Conservation (phyloP, 2,797 vertebrate species). For the Falco concolor region DNA sequence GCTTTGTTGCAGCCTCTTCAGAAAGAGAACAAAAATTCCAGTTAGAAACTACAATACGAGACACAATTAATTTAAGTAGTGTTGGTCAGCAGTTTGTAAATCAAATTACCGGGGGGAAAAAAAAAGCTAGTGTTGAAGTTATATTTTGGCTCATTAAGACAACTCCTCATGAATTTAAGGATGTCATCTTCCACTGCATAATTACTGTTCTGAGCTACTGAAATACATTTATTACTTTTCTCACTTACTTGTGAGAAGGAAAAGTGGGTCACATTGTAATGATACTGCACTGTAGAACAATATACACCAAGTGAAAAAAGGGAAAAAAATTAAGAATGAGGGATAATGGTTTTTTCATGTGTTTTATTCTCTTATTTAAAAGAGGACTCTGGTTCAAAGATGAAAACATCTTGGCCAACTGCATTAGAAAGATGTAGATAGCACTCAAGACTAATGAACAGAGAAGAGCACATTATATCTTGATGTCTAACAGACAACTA, state of each 20-base stretch:
- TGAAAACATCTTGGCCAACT: background rate
- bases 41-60: background rate
- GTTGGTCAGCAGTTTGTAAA: background rate
- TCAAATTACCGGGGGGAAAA: background rate
- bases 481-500: background rate
- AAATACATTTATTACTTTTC: background rate
- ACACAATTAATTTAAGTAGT: background rate
- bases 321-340: background rate
- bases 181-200: background rate
- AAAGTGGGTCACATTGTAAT: background rate
- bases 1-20: constrained; percentile 79
- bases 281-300: background rate
- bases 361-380: background rate
- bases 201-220: background rate
- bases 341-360: background rate
- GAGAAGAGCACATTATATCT: background rate
- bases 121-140: background rate
- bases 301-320: background rate
- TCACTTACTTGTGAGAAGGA: background rate
- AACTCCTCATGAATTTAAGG: background rate
- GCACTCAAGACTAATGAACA: background rate
- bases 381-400: background rate
- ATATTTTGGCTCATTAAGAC: background rate
- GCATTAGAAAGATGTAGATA: background rate
- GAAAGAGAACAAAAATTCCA: background rate